These are phyloP conservation scores for Capromys pilorides DNA, from an alignment of 2,797 vertebrate genomes.

Conservation along the genomic window DNA sequence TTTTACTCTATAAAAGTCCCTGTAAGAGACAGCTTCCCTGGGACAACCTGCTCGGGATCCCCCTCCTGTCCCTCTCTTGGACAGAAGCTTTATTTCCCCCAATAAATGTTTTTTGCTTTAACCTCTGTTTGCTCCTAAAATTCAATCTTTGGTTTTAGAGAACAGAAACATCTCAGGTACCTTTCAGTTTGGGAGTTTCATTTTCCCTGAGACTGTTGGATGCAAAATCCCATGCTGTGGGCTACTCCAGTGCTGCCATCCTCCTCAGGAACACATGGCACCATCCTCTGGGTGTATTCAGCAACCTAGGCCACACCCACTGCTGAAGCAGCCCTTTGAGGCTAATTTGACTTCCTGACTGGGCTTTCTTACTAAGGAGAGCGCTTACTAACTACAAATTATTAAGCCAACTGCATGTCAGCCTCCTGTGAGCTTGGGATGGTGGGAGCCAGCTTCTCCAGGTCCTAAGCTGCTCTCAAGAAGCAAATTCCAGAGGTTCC, in stretches of 20 bases:
- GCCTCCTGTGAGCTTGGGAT: slow-evolving; percentile 60
- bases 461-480: background rate
- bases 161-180: too few species aligned
- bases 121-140: too few species aligned
- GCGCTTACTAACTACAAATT: slow-evolving; percentile 66
- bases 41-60: too few species aligned
- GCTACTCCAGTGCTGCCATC: background rate
- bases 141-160: too few species aligned
- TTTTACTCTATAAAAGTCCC: too few species aligned
- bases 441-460: slow-evolving; percentile 41
- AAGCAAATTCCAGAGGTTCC: slow-evolving; percentile 55
- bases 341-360: slow-evolving; percentile 68
- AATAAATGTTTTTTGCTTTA: too few species aligned
- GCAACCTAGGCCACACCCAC: background rate
- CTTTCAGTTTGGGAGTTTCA: too few species aligned
- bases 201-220: background rate
- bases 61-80: too few species aligned
- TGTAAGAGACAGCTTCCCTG: too few species aligned
- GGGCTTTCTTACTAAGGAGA: slow-evolving; percentile 60
- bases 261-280: background rate
- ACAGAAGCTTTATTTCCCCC: too few species aligned
- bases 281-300: background rate
- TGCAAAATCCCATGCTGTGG: background rate
- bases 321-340: background rate
- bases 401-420: slow-evolving; percentile 70